Base-by-base conservation (phyloP, 2,888 invertebrate genomes). In the Eupithecia tripunctaria region DNA sequence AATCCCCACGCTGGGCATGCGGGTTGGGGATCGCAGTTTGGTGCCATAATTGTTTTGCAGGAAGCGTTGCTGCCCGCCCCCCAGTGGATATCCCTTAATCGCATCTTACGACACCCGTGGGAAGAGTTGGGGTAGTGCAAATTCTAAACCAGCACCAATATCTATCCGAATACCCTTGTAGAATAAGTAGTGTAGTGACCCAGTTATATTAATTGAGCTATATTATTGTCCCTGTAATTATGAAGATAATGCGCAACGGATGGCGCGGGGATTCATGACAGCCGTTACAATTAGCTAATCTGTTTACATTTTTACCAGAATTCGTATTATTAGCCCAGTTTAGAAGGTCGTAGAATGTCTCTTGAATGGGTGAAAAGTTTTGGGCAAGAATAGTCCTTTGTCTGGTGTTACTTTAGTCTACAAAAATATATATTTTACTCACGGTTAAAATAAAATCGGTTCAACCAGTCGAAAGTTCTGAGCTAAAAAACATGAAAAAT, bases 141-240 rank as follows among this genome's bases (percentile, higher is more conserved):
- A n/a, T n/a, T n/a, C n/a, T n/a, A n/a, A n/a, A n/a, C n/a, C n/a
- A n/a, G n/a, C n/a, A n/a, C n/a, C n/a, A n/a, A n/a, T n/a, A n/a
- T n/a, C n/a, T n/a, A n/a, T n/a, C n/a, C n/a, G n/a, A n/a, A n/a
- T n/a, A n/a, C n/a, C n/a, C n/a, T n/a, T n/a, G n/a, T n/a, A n/a
- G n/a, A n/a, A n/a, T n/a, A 1, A 47, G 18, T n/a, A 47, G 18
- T n/a, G 21, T 21, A 56, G 27, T 41, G 18, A 41, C 38, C 14
- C 32, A 73, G 64, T 67, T 73, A 18, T 0, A 18, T 12, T n/a
- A 8, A 60, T 21, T 69, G 12, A 56, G 66, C 73, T 73, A 56
- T 67, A 21, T 32, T 70, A 67, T 70, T 73, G 70, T 73, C 41
- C 10, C 14, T 14, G 73, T 70, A 69, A 73, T 73, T 73, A 73